Percentiles rank a stretch among this genome's conserved stretches.
Evolutionary conservation across 2,113 vertebrate species (phyloP).

Genomic region (Mus pahari): DNA sequence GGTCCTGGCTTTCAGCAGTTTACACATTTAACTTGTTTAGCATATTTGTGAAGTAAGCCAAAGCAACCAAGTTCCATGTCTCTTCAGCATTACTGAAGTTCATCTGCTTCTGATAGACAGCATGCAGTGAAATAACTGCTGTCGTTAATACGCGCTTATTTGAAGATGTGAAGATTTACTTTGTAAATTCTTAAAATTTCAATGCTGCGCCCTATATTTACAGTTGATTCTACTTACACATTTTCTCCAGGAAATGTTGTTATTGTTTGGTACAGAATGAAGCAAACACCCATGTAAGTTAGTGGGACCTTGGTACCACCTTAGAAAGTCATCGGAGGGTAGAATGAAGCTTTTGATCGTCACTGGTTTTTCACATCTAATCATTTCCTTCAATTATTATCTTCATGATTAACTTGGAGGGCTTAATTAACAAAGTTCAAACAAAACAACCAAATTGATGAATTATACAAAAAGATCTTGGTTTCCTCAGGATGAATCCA

Average conservation of each 20-base stretch:
- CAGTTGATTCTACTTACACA: neutral
- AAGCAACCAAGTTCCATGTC: neutral
- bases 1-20: neutral
- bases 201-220: neutral
- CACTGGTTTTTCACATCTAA: conserved; percentile 66
- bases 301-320: conserved; percentile 73
- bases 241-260: neutral
- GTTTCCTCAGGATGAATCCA: conserved; percentile 78
- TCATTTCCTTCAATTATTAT: conserved; percentile 80
- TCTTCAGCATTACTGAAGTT: neutral
- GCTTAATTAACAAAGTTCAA: conserved; percentile 79
- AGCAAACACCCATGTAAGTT: conserved; percentile 55
- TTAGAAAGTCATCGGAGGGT: conserved; percentile 77
- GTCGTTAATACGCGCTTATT: neutral
- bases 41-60: neutral
- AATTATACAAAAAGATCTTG: conserved; percentile 83
- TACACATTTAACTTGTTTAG: neutral
- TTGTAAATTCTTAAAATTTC: neutral
- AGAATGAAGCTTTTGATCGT: conserved; percentile 82
- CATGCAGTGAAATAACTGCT: neutral
- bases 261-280: neutral
- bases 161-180: neutral
- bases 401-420: conserved; percentile 77
- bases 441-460: conserved; percentile 82
- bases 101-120: neutral